Conservation (phyloP, 2,797 vertebrate genomes). For the Pachyuromys duprasi region DNA sequence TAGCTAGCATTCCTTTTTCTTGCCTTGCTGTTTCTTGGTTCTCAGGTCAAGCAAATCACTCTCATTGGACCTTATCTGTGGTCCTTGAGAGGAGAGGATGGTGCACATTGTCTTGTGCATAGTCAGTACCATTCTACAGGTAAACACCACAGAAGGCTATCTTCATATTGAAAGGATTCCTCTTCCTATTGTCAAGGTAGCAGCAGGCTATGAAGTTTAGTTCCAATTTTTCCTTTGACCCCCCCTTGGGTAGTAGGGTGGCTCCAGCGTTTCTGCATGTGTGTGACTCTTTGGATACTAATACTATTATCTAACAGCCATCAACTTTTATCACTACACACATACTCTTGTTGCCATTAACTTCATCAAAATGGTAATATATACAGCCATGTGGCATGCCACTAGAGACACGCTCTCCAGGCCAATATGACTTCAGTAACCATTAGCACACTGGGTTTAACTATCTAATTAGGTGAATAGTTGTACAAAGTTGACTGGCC, state of each 20-base stretch:
- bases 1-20: constrained; percentile 10
- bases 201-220: constrained; percentile 17
- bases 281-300: constrained; percentile 30
- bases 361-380: constrained; percentile 43
- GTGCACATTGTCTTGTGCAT: not conserved
- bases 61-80: constrained; percentile 6
- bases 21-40: constrained; percentile 33
- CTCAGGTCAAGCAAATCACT: not conserved
- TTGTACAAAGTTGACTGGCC: not conserved
- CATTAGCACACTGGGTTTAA: constrained; percentile 4
- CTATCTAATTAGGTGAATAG: constrained; percentile 15
- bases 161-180: not conserved
- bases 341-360: constrained; percentile 14
- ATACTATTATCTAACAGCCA: constrained; percentile 49
- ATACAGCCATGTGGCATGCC: not conserved
- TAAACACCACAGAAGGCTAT: not conserved
- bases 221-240: not conserved
- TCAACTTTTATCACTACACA: not conserved
- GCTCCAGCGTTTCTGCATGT: constrained; percentile 38
- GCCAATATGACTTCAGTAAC: constrained; percentile 20
- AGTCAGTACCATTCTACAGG: constrained; percentile 22
- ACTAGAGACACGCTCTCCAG: not conserved
- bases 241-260: not conserved
- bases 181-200: constrained; percentile 5
- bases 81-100: not conserved